Evolutionary conservation across 2,797 vertebrate species (phyloP).

Genomic region (Sandelia bainsii): DNA sequence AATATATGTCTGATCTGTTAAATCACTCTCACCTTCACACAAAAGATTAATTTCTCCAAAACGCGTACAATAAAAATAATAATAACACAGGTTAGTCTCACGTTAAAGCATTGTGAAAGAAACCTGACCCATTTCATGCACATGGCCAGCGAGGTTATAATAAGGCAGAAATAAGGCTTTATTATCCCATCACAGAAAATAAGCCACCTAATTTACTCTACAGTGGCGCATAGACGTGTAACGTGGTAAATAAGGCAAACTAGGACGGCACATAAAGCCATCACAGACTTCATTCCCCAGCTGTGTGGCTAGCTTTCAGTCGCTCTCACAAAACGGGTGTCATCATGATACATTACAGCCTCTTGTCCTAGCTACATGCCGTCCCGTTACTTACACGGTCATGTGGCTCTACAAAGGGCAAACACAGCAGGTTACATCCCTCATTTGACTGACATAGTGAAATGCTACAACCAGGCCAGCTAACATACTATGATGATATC

Average conservation of each 20-base stretch:
- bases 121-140: slow-evolving; percentile 12
- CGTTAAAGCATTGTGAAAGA: not conserved
- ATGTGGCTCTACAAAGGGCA: slow-evolving; percentile 43
- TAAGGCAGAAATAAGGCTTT: not conserved
- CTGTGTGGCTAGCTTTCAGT: slow-evolving; percentile 43
- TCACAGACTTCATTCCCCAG: slow-evolving; percentile 24
- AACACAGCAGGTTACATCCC: slow-evolving; percentile 41
- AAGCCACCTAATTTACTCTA: not conserved
- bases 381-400: slow-evolving; percentile 67
- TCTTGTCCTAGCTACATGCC: slow-evolving; percentile 68
- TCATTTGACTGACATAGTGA: not conserved
- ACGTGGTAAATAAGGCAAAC: not conserved
- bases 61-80: not conserved
- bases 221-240: not conserved
- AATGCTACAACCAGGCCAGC: not conserved
- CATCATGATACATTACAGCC: slow-evolving; percentile 46
- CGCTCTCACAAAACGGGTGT: slow-evolving; percentile 32
- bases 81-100: not conserved
- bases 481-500: not conserved
- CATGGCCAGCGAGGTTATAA: slow-evolving; percentile 12
- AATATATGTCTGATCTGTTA: not conserved
- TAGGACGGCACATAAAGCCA: not conserved
- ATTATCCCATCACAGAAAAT: too few species aligned
- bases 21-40: too few species aligned
- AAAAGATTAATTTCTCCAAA: not conserved